Evolutionary conservation across 92 coral and sea anemone genomes (phyloP).

Genomic region (Epizoanthus ramosus): DNA sequence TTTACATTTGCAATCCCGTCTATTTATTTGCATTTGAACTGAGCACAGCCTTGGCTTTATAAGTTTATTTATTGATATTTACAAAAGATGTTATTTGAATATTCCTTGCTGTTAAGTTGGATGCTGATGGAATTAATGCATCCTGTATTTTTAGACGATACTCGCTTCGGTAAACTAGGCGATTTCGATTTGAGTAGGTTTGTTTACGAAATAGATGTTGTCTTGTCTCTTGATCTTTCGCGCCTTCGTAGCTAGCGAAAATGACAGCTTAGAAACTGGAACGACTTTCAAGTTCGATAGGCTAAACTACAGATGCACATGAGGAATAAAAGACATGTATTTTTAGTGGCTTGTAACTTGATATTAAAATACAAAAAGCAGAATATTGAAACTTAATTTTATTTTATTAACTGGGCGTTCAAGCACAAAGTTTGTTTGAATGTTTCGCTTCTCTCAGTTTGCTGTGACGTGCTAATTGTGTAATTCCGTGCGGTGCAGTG

Average conservation of each 20-base stretch:
- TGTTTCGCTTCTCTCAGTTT: not conserved
- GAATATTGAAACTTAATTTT: no score
- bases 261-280: not conserved
- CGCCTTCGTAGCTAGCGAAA: not conserved
- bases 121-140: no score
- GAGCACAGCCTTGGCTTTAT: not conserved
- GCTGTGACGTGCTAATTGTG: not conserved
- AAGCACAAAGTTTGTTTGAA: not conserved
- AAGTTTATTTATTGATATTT: not conserved
- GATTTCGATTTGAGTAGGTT: not conserved
- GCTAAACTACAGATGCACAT: no score
- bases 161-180: not conserved
- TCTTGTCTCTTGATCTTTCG: slow-evolving; percentile 10
- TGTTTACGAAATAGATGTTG: slow-evolving; percentile 1
- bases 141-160: not conserved
- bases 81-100: not conserved
- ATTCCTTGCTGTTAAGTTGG: no score
- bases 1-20: slow-evolving; percentile 7
- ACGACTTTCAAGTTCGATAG: no score
- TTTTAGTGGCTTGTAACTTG: no score
- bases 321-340: no score
- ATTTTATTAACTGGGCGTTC: not conserved
- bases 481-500: not conserved
- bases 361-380: no score
- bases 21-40: not conserved